These are phyloP conservation scores for Saguinus midas DNA, from an alignment of 2,113 vertebrate species.

Conservation along the genomic window DNA sequence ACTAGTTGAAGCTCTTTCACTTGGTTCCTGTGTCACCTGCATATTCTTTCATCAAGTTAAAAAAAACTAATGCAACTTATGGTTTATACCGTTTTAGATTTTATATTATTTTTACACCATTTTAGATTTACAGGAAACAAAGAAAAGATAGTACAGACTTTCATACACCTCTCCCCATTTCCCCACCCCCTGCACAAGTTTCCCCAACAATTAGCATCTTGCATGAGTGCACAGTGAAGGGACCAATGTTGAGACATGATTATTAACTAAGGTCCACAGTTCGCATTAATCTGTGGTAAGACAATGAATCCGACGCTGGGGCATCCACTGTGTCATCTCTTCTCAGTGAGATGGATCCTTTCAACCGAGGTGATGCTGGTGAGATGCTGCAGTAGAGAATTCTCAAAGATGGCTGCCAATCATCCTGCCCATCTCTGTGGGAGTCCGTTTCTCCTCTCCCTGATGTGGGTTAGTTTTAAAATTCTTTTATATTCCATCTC, in stretches of 20 bases:
- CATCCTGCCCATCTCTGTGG: accelerated
- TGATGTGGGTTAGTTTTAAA: not conserved
- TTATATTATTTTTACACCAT: not conserved
- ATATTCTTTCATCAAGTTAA: not conserved
- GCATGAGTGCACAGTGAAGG: not conserved
- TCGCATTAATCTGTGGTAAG: not conserved
- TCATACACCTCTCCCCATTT: accelerated
- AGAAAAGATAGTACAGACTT: not conserved
- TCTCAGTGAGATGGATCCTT: not conserved
- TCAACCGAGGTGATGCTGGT: too few species aligned
- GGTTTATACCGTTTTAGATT: too few species aligned
- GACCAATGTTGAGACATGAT: accelerated
- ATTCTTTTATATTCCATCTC: not conserved
- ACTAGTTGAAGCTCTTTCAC: not conserved
- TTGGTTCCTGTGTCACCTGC: not conserved
- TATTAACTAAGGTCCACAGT: not conserved
- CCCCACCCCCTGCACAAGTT: too few species aligned
- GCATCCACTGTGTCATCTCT: too few species aligned
- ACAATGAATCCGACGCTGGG: accelerated
- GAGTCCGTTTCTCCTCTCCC: not conserved
- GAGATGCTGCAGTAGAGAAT: accelerated
- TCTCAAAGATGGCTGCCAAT: accelerated
- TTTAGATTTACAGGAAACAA: not conserved
- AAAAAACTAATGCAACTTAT: not conserved
- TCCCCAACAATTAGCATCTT: not conserved